Evolutionary conservation across 2,797 vertebrate genomes (phyloP).

Genomic region (Chelon labrosus): DNA sequence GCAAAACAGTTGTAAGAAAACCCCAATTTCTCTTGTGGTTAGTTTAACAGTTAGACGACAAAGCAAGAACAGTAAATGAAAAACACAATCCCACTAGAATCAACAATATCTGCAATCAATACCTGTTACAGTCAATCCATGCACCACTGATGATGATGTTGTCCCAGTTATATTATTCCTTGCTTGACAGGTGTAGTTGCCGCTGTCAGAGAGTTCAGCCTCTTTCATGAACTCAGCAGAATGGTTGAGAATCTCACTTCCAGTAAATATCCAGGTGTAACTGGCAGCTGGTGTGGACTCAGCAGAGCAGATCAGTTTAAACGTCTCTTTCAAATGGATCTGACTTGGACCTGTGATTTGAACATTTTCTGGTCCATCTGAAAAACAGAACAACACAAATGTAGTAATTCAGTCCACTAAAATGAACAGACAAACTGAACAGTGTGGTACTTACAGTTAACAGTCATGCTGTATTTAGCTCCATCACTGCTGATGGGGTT

Average conservation of each 20-base stretch:
- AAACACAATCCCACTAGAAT: background rate
- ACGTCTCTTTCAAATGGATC: background rate
- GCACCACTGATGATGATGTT: background rate
- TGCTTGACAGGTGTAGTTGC: conserved; percentile 58
- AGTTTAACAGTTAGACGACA: background rate
- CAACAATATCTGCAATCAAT: background rate
- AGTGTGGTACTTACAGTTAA: conserved; percentile 63
- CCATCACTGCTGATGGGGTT: conserved; percentile 44
- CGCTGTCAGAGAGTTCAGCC: conserved; percentile 8
- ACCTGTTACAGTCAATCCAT: conserved; percentile 57
- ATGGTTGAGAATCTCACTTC: background rate
- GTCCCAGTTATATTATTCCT: conserved; percentile 40
- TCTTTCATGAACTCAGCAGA: conserved; percentile 23
- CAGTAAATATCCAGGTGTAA: conserved; percentile 65
- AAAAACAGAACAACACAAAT: conserved; percentile 18
- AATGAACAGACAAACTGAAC: background rate
- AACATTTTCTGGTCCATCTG: conserved; percentile 75
- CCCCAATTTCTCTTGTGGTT: background rate
- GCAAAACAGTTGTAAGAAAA: too few species aligned
- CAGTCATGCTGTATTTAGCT: conserved; percentile 12
- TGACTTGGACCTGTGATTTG: conserved; percentile 30
- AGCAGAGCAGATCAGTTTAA: conserved; percentile 58
- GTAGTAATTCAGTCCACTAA: background rate
- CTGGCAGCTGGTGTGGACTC: conserved; percentile 45
- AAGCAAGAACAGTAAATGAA: background rate